Conservation (phyloP, 92 coral and sea anemone species). For the Heliopora coerulea region DNA sequence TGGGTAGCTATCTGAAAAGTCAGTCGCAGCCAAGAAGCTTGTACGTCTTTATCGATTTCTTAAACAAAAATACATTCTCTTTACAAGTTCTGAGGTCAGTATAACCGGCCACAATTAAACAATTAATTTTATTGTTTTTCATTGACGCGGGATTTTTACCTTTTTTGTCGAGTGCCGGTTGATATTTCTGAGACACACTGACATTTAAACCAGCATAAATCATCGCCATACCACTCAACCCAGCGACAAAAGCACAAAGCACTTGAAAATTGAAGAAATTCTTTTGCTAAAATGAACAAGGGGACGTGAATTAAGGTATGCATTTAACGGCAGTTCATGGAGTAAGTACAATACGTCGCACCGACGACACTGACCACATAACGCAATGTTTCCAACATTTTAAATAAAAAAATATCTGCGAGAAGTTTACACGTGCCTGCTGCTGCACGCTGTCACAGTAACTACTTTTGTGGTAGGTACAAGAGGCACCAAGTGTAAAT, state of each 20-base stretch:
- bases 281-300: slow-evolving; percentile 44
- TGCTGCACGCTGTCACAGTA: too few species aligned
- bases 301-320: not conserved
- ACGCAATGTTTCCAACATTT: too few species aligned
- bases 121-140: too few species aligned
- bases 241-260: slow-evolving; percentile 75
- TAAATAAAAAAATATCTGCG: too few species aligned
- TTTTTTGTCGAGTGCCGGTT: slow-evolving; percentile 32
- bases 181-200: slow-evolving; percentile 55
- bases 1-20: slow-evolving; percentile 75
- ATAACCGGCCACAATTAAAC: too few species aligned
- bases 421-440: too few species aligned
- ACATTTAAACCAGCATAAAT: slow-evolving; percentile 76
- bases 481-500: too few species aligned
- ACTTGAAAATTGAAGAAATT: slow-evolving; percentile 79
- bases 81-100: too few species aligned
- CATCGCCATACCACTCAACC: slow-evolving; percentile 73
- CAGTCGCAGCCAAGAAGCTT: slow-evolving; percentile 58
- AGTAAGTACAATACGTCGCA: too few species aligned
- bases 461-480: too few species aligned
- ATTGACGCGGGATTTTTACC: slow-evolving; percentile 17
- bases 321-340: too few species aligned
- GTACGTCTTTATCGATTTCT: slow-evolving; percentile 13
- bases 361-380: too few species aligned
- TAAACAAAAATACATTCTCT: not conserved